Evolutionary conservation across 2,113 vertebrate genomes (phyloP).

Genomic region (Tachysurus fulvidraco): DNA sequence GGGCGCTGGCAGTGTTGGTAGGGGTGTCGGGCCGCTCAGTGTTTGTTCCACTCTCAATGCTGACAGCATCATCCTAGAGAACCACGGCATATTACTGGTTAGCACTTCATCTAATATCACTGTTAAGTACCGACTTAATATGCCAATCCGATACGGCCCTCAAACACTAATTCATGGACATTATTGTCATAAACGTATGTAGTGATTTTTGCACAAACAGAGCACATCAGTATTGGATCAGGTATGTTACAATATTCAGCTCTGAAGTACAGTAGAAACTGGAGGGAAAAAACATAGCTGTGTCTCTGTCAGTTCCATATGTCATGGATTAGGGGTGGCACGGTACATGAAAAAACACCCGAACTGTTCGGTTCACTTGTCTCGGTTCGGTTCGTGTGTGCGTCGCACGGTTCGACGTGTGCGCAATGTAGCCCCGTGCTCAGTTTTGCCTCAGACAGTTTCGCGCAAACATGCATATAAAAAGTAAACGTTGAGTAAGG

Average conservation of each 20-base stretch:
- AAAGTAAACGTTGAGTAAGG: no score
- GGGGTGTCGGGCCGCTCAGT: conserved; percentile 93
- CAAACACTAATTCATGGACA: neutral
- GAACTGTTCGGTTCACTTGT: no score
- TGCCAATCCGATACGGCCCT: neutral
- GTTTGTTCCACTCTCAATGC: conserved; percentile 93
- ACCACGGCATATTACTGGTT: neutral
- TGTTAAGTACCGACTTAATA: neutral
- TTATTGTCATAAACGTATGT: neutral
- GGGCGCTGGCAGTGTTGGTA: conserved; percentile 94
- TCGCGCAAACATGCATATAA: no score
- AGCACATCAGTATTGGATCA: no score
- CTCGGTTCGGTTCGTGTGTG: no score
- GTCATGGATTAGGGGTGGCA: neutral
- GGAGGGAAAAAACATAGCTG: no score
- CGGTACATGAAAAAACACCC: no score
- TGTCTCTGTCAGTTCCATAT: no score
- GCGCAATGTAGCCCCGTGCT: no score
- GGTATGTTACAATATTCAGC: neutral
- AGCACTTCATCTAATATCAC: neutral
- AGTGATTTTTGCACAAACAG: neutral
- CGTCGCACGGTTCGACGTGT: no score
- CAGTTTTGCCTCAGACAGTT: no score
- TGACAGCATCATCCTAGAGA: conserved; percentile 90
- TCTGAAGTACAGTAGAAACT: no score